These are phyloP conservation scores for Parelbella ahira DNA, from an alignment of 2,888 invertebrate genomes.

Conservation along the genomic window DNA sequence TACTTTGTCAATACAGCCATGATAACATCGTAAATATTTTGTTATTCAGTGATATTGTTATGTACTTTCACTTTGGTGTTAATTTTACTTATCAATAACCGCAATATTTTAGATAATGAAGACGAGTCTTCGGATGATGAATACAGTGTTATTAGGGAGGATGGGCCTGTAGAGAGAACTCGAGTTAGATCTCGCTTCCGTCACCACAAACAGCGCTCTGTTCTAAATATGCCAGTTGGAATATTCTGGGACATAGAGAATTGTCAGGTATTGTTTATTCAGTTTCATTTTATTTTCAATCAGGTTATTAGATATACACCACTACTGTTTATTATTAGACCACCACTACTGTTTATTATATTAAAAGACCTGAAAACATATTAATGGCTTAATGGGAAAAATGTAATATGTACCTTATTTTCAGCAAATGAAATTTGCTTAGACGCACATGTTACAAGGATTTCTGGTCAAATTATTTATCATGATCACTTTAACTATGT, in stretches of 20 bases:
- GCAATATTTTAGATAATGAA: slow-evolving; percentile 54
- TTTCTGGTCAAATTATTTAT: no score
- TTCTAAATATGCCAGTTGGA: slow-evolving; percentile 82
- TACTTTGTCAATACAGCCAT: slow-evolving; percentile 4
- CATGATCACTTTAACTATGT: no score
- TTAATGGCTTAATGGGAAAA: no score
- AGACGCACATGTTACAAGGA: no score
- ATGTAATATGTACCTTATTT: no score
- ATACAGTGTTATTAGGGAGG: slow-evolving; percentile 47
- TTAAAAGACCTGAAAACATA: no score
- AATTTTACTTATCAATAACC: background rate
- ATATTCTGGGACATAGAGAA: slow-evolving; percentile 98
- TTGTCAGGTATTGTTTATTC: slow-evolving; percentile 83
- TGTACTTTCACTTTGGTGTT: slow-evolving; percentile 1
- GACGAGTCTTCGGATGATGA: slow-evolving; percentile 69
- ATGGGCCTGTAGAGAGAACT: slow-evolving; percentile 53
- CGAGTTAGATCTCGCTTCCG: slow-evolving; percentile 64
- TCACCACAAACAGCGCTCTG: slow-evolving; percentile 56
- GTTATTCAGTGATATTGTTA: slow-evolving; percentile 4
- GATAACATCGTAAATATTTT: background rate
- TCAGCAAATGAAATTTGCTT: no score
- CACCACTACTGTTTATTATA: no score
- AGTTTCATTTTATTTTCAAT: no score
- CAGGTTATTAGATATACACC: no score
- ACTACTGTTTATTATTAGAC: no score